Evolutionary conservation across 2,888 invertebrate species (phyloP).

Genomic region (Pollenia angustigena): DNA sequence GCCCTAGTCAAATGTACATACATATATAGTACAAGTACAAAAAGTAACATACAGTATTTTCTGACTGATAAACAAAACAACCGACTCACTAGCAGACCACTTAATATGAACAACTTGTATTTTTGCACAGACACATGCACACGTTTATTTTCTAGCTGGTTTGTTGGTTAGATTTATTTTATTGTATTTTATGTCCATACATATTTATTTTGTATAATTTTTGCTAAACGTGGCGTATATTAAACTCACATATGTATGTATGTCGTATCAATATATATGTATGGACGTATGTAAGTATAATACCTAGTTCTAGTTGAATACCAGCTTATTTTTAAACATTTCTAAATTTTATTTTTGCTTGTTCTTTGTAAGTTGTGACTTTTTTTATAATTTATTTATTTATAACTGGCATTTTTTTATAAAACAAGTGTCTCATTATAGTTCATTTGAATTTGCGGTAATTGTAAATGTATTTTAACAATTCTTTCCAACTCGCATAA

Average conservation of each 20-base stretch:
- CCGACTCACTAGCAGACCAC: not conserved
- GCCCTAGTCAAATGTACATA: not conserved
- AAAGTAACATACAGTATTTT: not conserved
- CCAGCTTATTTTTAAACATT: not conserved
- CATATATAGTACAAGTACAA: not conserved
- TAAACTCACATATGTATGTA: not conserved
- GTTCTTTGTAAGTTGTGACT: not conserved
- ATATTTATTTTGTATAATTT: not conserved
- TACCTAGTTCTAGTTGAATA: not conserved
- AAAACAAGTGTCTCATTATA: slow-evolving; percentile 9
- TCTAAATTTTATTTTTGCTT: not conserved
- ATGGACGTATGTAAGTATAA: not conserved
- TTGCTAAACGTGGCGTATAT: slow-evolving; percentile 38
- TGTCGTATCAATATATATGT: not conserved
- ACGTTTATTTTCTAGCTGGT: slow-evolving; percentile 9
- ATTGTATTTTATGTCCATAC: not conserved
- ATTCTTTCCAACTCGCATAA: too few relatives aligned
- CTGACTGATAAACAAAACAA: slow-evolving; percentile 5
- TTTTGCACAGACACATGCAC: not conserved
- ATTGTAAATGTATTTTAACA: not conserved
- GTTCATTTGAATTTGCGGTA: not conserved
- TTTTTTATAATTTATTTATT: not conserved
- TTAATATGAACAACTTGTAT: slow-evolving; percentile 37
- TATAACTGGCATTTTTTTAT: slow-evolving; percentile 3
- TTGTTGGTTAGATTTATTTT: slow-evolving; percentile 6